phyloP scores from a whole-genome alignment of 1,140 invertebrate genomes.

The Andricus grossulariae region DNA sequence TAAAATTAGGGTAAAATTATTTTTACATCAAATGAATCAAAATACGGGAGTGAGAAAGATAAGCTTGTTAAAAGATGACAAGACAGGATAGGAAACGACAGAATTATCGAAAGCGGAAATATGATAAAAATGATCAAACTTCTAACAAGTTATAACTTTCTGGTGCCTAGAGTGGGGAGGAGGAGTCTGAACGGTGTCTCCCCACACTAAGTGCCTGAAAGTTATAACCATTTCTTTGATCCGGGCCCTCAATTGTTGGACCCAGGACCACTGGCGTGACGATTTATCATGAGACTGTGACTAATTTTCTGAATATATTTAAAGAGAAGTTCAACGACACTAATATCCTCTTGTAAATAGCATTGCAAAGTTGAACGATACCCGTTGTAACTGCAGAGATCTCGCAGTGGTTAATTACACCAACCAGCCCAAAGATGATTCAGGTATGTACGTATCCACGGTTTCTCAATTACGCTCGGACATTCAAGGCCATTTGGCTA shows the following conservation, averaged over 20 bases:
- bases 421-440: constrained; percentile 52
- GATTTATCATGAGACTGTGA: no score
- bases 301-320: no score
- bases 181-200: neutral
- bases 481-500: constrained; percentile 56
- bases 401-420: constrained; percentile 49
- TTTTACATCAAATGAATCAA: no score
- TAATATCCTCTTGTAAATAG: neutral
- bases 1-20: no score
- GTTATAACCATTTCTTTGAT: constrained; percentile 38
- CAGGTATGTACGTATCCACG: constrained; percentile 50
- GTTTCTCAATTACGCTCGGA: constrained; percentile 58
- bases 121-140: no score
- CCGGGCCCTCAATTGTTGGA: neutral
- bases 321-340: neutral
- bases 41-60: no score
- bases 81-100: no score
- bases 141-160: no score
- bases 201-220: constrained; percentile 18
- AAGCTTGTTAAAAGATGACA: no score
- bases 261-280: neutral
- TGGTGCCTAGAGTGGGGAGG: no score
- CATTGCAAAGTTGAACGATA: neutral
- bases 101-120: no score
- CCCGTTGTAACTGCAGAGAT: neutral